These are phyloP conservation scores for Melopsittacus undulatus DNA, from an alignment of 2,797 vertebrate species.

Conservation along the genomic window DNA sequence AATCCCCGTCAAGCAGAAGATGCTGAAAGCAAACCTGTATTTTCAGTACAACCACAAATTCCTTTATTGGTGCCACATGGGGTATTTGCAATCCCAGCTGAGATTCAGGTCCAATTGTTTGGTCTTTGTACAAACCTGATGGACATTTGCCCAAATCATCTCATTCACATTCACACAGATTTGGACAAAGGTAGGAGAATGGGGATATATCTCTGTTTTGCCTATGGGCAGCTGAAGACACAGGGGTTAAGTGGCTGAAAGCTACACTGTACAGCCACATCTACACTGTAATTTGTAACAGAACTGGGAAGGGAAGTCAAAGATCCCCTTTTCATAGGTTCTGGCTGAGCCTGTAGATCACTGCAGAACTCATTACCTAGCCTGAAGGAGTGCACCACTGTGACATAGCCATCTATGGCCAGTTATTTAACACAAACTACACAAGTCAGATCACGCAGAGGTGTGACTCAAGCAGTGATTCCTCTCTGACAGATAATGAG, in stretches of 20 bases:
- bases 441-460: background rate
- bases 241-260: background rate
- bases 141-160: background rate
- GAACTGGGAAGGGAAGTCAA: background rate
- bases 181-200: background rate
- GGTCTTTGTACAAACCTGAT: background rate
- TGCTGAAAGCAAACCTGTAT: background rate
- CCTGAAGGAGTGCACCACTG: background rate
- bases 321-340: background rate
- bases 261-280: background rate
- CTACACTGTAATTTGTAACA: fast-evolving
- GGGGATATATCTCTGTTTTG: background rate
- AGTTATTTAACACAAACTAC: background rate
- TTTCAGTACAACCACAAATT: background rate
- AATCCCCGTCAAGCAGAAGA: background rate
- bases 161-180: background rate
- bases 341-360: background rate
- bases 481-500: background rate
- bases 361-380: fast-evolving
- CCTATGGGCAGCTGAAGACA: background rate
- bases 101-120: background rate
- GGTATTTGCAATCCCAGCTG: background rate
- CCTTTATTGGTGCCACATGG: fast-evolving
- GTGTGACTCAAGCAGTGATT: background rate
- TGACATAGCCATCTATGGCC: background rate